Base-by-base conservation (phyloP, 2,797 vertebrate species). In the Poecilia picta region DNA sequence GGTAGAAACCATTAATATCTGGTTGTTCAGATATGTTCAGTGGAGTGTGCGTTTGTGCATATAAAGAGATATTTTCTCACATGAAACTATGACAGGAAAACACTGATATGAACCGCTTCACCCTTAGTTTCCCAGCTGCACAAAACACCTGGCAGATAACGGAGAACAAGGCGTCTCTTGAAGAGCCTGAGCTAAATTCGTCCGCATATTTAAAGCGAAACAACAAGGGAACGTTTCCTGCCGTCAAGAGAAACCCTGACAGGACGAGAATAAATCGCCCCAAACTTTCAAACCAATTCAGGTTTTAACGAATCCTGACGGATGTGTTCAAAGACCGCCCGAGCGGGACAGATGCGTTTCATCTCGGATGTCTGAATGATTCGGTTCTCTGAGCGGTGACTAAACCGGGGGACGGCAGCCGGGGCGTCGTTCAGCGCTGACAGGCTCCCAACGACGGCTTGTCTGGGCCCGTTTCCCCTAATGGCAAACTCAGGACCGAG, bases 401-500 rank as follows among this genome's bases (percentile, higher is more conserved):
- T 89, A 85, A 85, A 91, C 74, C 1, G 25, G 39, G 49, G 57
- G 57, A 76, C 72, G 31, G 85, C 73, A 45, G 81, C 46, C 81
- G 0, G 73, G 72, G 76, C 64, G 0, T 74, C 84, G 80, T 31
- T 84, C 78, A 76, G 79, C 68, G 0, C 10, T 87, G 90, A 88
- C 85, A 78, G 68, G 74, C 75, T 92, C 84, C 82, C 73, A 80
- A 87, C 72, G 73, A 87, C 78, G 57, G 76, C 80, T 71, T 79
- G 87, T 91, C 92, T 78, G 82, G 53, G 64, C 64, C 85, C 86
- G 85, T 92, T 93, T 92, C 85, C 73, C 70, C 88, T 91, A 88
- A 93, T 89, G 81, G 90, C 74, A 81, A 57, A 77, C 78, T 88
- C 72, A 36, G 73, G 77, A 87, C 74, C 59, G 53, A 76, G 72